Percentiles rank a stretch among this genome's conserved stretches.
Evolutionary conservation across 2,113 vertebrate genomes (phyloP).

Genomic region (Chaetorhynchus papuensis): DNA sequence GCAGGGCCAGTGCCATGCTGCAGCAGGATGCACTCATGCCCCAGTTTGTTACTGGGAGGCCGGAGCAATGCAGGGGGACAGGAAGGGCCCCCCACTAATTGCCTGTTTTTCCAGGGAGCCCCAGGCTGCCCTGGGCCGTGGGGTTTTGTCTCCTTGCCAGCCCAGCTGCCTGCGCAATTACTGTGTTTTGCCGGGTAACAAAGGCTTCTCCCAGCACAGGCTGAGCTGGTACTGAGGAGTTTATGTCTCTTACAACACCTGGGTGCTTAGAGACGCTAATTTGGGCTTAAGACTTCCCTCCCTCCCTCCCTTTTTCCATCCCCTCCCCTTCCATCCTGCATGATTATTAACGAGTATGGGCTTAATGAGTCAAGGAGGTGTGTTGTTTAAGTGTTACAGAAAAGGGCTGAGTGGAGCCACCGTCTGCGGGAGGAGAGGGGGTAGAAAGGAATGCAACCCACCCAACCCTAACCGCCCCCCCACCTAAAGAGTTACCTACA

Average conservation of each 20-base stretch:
- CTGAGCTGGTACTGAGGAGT: conserved; percentile 36
- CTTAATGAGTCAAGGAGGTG: conserved; percentile 51
- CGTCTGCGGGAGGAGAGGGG: not conserved
- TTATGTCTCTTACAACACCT: conserved; percentile 62
- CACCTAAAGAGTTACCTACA: not conserved
- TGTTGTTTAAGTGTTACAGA: not conserved
- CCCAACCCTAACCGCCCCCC: too few species aligned
- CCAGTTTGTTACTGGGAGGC: not conserved
- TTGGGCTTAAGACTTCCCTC: conserved; percentile 10
- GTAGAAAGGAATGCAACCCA: not conserved
- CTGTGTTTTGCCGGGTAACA: conserved; percentile 40
- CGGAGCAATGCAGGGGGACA: not conserved
- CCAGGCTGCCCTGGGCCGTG: not conserved
- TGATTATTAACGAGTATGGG: conserved; percentile 24
- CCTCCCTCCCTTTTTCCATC: conserved; percentile 43
- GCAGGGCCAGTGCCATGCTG: not conserved
- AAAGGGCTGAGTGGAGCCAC: not conserved
- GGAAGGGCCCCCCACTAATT: not conserved
- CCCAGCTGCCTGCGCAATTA: conserved; percentile 45
- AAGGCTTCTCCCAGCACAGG: conserved; percentile 40
- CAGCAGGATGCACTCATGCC: not conserved
- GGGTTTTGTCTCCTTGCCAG: conserved; percentile 13
- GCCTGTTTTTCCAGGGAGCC: not conserved
- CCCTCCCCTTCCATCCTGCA: conserved; percentile 41
- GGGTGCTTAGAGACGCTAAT: conserved; percentile 56